phyloP scores from a whole-genome alignment of 2,888 invertebrate genomes.

The Sinodicranocentrus sp. region DNA sequence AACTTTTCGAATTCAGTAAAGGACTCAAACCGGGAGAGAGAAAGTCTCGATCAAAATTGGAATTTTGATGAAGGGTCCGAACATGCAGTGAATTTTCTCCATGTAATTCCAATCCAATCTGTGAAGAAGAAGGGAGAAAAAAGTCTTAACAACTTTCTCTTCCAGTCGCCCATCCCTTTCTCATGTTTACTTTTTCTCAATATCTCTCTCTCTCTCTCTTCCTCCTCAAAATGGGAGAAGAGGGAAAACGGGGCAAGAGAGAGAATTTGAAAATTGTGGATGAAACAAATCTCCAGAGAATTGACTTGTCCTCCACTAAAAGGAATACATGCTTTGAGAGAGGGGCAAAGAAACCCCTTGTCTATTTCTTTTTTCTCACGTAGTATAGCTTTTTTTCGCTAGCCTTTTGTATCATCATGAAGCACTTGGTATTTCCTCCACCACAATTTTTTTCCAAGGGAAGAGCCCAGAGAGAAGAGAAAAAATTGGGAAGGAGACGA shows the following conservation, averaged over 20 bases:
- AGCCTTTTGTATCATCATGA: no score
- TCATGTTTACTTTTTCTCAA: slow-evolving; percentile 44
- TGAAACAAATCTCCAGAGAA: slow-evolving; percentile 53
- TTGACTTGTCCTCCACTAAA: slow-evolving; percentile 45
- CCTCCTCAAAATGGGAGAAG: background rate
- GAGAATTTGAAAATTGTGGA: slow-evolving; percentile 49
- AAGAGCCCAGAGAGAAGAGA: no score
- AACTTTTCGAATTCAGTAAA: slow-evolving; percentile 19
- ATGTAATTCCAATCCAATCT: slow-evolving; percentile 57
- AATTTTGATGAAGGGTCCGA: slow-evolving; percentile 65
- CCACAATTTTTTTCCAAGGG: slow-evolving; percentile 2
- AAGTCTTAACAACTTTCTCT: slow-evolving; percentile 22
- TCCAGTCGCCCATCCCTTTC: background rate
- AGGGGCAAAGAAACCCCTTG: no score
- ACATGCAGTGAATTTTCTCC: slow-evolving; percentile 61
- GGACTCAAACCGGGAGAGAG: background rate
- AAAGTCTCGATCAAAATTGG: slow-evolving; percentile 39
- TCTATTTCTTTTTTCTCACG: slow-evolving; percentile 48
- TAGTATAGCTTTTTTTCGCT: slow-evolving; percentile 29
- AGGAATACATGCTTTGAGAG: no score
- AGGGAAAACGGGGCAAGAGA: background rate
- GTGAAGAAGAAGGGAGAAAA: slow-evolving; percentile 21
- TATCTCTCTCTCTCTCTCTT: slow-evolving; percentile 13
- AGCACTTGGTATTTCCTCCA: no score
- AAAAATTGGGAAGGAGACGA: slow-evolving; percentile 34